A percentile compares a stretch with the other conserved stretches of the same genome.
Evolutionary conservation across 2,888 invertebrate species (phyloP).

Genomic region (Mythimna pallens): DNA sequence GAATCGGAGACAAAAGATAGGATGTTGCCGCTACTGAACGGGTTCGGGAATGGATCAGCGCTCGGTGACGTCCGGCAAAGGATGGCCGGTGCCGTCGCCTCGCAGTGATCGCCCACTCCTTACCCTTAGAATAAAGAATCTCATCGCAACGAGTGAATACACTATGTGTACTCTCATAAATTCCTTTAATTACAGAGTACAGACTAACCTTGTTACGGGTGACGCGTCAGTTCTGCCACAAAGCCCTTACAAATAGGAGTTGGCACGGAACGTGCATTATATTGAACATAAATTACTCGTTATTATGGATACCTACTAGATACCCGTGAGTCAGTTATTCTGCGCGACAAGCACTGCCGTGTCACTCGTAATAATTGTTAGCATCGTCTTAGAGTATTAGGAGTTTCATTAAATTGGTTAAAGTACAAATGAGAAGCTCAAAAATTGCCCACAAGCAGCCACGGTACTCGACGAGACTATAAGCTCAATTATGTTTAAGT

Average conservation of each 20-base stretch:
- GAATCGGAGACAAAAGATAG: constrained; percentile 70
- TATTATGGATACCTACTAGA: constrained; percentile 40
- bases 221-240: constrained; percentile 48
- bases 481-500: constrained; percentile 77
- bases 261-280: constrained; percentile 60
- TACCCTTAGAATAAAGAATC: constrained; percentile 58
- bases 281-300: constrained; percentile 51
- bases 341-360: constrained; percentile 26
- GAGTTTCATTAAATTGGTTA: constrained; percentile 43
- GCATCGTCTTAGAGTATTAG: constrained; percentile 21
- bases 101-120: constrained; percentile 76
- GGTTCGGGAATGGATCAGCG: constrained; percentile 84
- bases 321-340: constrained; percentile 39
- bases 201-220: constrained; percentile 55
- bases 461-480: constrained; percentile 61
- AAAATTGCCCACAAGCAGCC: constrained; percentile 51
- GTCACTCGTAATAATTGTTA: constrained; percentile 34
- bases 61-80: constrained; percentile 85
- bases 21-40: constrained; percentile 83
- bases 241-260: constrained; percentile 51
- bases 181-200: constrained; percentile 57
- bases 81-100: constrained; percentile 87
- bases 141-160: constrained; percentile 57
- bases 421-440: constrained; percentile 62
- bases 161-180: constrained; percentile 58